phyloP scores from a whole-genome alignment of 2,797 vertebrate genomes.

The Protosalanx chinensis region DNA sequence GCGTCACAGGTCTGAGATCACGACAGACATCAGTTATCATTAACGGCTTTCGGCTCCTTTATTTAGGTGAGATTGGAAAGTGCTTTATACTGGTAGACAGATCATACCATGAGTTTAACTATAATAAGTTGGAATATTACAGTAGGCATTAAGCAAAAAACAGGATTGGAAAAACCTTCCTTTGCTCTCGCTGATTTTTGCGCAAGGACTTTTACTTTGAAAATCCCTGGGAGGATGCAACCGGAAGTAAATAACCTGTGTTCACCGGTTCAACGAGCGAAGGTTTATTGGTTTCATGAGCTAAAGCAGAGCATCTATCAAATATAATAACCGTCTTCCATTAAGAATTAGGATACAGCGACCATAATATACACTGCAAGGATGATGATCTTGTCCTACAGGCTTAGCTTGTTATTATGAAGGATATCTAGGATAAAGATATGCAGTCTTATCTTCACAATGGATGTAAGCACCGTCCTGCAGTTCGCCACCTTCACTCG shows the following conservation, averaged over 20 bases:
- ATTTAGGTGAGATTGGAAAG: too few species aligned
- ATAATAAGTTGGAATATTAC: too few species aligned
- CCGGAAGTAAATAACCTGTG: conserved; percentile 56
- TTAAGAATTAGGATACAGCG: background rate
- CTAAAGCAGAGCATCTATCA: background rate
- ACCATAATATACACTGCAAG: background rate
- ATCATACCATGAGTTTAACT: too few species aligned
- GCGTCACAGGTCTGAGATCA: too few species aligned
- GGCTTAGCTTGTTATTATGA: background rate
- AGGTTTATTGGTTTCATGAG: background rate
- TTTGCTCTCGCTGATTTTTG: background rate
- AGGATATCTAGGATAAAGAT: background rate
- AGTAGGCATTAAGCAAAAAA: too few species aligned
- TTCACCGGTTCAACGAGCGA: background rate
- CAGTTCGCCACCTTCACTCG: conserved; percentile 81
- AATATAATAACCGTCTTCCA: background rate
- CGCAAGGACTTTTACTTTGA: conserved; percentile 30
- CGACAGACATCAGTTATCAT: too few species aligned
- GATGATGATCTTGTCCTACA: background rate
- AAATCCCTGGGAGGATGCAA: background rate
- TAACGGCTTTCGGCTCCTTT: too few species aligned
- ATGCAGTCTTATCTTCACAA: conserved; percentile 45
- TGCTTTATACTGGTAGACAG: too few species aligned
- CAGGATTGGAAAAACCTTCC: background rate
- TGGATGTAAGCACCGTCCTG: conserved; percentile 74